Conservation (phyloP, 2,888 invertebrate species). For the Acanthoscelides obtectus region DNA sequence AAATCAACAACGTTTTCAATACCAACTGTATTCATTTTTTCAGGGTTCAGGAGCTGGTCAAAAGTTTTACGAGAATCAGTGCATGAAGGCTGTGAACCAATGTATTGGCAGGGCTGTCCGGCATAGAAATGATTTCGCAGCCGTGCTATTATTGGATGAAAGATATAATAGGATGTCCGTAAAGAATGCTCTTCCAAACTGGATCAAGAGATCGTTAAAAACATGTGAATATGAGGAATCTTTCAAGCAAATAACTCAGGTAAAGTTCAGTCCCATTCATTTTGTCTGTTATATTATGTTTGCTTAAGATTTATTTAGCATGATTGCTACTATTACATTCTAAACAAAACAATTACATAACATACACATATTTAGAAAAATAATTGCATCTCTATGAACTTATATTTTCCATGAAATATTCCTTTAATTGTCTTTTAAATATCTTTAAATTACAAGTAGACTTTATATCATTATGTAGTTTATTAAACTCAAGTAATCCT, state of each 20-base stretch:
- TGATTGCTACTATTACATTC: no score
- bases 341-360: no score
- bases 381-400: no score
- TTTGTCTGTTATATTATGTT: no score
- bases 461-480: no score
- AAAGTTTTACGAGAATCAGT: constrained; percentile 85
- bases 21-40: constrained; percentile 12
- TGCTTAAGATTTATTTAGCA: no score
- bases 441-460: no score
- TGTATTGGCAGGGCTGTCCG: constrained; percentile 95
- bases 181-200: constrained; percentile 72
- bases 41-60: constrained; percentile 63
- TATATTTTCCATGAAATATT: no score
- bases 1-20: no score
- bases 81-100: constrained; percentile 98
- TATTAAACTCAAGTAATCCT: no score
- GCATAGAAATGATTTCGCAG: constrained; percentile 88
- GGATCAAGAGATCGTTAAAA: constrained; percentile 60
- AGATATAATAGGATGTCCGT: constrained; percentile 70
- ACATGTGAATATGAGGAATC: constrained; percentile 28
- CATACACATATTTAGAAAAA: no score
- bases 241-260: constrained; percentile 31
- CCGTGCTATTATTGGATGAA: constrained; percentile 83
- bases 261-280: constrained; percentile 14
- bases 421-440: no score